phyloP scores from a whole-genome alignment of 2,113 vertebrate species.

The Gobiocypris rarus region DNA sequence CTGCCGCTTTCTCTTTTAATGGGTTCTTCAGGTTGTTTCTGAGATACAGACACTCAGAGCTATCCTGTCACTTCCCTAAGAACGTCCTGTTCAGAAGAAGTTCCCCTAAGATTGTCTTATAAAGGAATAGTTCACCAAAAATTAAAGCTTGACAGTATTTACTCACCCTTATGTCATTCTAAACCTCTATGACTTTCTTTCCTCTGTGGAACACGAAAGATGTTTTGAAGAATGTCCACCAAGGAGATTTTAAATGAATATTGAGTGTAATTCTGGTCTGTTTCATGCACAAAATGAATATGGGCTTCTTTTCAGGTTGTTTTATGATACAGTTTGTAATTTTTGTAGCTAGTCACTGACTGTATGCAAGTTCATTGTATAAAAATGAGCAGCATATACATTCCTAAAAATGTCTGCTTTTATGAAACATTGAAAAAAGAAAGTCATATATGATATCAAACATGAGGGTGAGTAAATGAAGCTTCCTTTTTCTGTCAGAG shows the following conservation, averaged over 20 bases:
- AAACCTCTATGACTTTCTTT: too few relatives aligned
- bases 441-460: background rate
- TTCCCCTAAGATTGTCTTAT: background rate
- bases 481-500: background rate
- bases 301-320: too few relatives aligned
- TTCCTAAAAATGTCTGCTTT: background rate
- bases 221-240: too few relatives aligned
- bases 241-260: too few relatives aligned
- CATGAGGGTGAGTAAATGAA: background rate
- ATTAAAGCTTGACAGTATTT: background rate
- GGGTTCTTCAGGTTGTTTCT: conserved; percentile 16
- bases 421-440: background rate
- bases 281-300: too few relatives aligned
- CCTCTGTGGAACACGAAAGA: too few relatives aligned
- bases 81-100: background rate
- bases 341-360: background rate
- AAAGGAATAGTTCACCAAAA: too few relatives aligned
- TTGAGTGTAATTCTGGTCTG: too few relatives aligned
- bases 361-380: background rate
- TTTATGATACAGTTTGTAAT: too few relatives aligned
- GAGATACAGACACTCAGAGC: background rate
- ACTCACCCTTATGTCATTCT: too few relatives aligned
- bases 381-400: background rate
- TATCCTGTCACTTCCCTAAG: background rate
- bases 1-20: background rate